These are phyloP conservation scores for Oceanites oceanicus DNA, from an alignment of 2,113 vertebrate genomes.

Conservation along the genomic window DNA sequence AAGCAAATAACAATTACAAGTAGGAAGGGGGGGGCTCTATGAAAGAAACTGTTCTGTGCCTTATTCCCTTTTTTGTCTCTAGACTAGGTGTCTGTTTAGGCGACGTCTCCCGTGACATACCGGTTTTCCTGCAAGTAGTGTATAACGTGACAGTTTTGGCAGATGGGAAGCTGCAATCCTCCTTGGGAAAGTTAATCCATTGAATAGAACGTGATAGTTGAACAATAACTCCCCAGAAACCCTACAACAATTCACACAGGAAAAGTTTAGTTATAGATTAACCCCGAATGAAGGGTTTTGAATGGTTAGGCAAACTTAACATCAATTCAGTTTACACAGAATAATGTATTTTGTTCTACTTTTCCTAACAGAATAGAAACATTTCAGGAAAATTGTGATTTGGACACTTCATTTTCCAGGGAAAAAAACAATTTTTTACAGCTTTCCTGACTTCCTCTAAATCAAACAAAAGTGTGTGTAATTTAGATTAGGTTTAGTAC, in stretches of 20 bases:
- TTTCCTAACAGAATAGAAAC: background rate
- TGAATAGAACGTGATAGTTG: background rate
- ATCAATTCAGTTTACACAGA: background rate
- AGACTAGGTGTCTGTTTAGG: background rate
- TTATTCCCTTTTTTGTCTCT: background rate
- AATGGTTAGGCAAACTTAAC: background rate
- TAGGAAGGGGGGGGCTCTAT: background rate
- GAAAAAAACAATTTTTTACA: background rate
- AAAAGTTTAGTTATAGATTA: constrained; percentile 28
- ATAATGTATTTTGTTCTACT: background rate
- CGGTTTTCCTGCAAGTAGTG: background rate
- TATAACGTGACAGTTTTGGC: background rate
- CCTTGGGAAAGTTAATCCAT: background rate
- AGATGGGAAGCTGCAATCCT: background rate
- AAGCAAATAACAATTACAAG: background rate
- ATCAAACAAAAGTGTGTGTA: background rate
- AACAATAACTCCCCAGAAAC: constrained; percentile 18
- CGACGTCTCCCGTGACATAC: background rate
- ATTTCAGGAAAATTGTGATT: background rate
- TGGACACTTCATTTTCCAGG: background rate
- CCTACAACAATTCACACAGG: background rate
- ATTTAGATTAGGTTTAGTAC: background rate
- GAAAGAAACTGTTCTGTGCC: background rate
- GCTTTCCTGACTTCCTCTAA: background rate
- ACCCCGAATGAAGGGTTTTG: background rate